Evolutionary conservation across 1,140 invertebrate genomes (phyloP).

Genomic region (Gerris buenoi): DNA sequence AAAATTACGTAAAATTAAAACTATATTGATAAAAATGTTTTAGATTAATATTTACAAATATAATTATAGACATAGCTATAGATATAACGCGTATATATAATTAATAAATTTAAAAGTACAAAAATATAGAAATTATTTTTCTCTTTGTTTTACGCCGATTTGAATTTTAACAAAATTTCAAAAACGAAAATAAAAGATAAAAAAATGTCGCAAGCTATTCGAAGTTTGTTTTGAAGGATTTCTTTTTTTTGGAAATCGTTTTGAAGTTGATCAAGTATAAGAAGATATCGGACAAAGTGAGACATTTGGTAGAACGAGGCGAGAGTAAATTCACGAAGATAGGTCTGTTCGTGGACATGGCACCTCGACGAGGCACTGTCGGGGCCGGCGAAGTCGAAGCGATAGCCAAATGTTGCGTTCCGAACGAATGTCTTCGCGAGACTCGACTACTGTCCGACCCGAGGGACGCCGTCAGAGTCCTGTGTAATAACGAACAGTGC

Average conservation of each 20-base stretch:
- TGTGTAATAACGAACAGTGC: conserved; percentile 89
- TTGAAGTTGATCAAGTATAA: background rate
- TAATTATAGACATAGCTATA: too few relatives aligned
- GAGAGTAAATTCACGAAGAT: background rate
- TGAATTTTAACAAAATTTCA: too few relatives aligned
- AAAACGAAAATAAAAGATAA: too few relatives aligned
- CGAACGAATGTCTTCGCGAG: conserved; percentile 43
- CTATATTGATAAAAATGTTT: too few relatives aligned
- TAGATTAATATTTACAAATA: too few relatives aligned
- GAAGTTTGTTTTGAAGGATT: background rate
- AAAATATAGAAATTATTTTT: too few relatives aligned
- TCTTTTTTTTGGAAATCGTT: background rate
- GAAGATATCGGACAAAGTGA: background rate
- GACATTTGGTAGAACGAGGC: background rate
- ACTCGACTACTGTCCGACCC: conserved; percentile 50
- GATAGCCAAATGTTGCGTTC: conserved; percentile 59
- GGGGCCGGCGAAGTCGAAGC: conserved; percentile 3
- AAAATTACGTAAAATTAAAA: too few relatives aligned
- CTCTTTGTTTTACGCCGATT: too few relatives aligned
- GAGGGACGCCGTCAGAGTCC: conserved; percentile 67
- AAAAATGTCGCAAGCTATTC: too few relatives aligned
- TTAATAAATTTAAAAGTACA: too few relatives aligned
- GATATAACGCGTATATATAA: too few relatives aligned
- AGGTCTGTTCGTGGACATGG: conserved; percentile 9
- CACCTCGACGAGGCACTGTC: conserved; percentile 10